phyloP scores from a whole-genome alignment of 2,113 vertebrate species.

The Pardalotus punctatus region DNA sequence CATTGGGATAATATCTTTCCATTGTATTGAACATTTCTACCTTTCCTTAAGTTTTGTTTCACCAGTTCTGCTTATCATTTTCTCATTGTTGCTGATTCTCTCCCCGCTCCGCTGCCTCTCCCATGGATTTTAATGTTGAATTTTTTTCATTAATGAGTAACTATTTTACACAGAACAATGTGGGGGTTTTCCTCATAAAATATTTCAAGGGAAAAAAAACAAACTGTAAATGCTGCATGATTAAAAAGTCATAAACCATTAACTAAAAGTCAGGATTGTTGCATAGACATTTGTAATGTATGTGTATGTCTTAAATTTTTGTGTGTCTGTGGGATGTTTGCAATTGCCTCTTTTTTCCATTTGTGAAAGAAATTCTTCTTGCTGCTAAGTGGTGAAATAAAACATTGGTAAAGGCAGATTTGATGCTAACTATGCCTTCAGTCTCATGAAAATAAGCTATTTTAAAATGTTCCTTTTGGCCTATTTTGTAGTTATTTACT shows the following conservation, averaged over 20 bases:
- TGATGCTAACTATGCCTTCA: slow-evolving; percentile 58
- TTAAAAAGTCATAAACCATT: slow-evolving; percentile 49
- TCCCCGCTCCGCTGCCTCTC: slow-evolving; percentile 19
- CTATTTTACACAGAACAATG: slow-evolving; percentile 37
- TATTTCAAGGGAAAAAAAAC: neutral
- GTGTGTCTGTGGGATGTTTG: slow-evolving; percentile 60
- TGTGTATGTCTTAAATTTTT: slow-evolving; percentile 61
- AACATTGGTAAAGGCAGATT: slow-evolving; percentile 63
- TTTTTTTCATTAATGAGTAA: slow-evolving; percentile 53
- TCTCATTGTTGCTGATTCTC: slow-evolving; percentile 45
- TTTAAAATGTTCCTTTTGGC: slow-evolving; percentile 58
- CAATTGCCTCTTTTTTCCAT: slow-evolving; percentile 62
- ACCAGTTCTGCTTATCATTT: slow-evolving; percentile 69
- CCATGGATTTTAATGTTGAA: slow-evolving; percentile 26
- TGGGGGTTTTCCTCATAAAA: neutral
- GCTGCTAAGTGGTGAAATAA: slow-evolving; percentile 69
- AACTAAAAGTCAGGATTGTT: slow-evolving; percentile 64
- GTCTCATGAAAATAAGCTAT: slow-evolving; percentile 64
- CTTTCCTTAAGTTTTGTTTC: slow-evolving; percentile 73
- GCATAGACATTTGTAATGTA: slow-evolving; percentile 54
- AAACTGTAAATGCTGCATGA: slow-evolving; percentile 67
- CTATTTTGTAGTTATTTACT: slow-evolving; percentile 52
- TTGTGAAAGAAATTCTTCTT: slow-evolving; percentile 62
- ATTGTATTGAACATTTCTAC: slow-evolving; percentile 74
- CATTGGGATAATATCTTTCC: slow-evolving; percentile 76